These are phyloP conservation scores for Idaea aversata DNA, from an alignment of 2,888 invertebrate genomes.

Conservation along the genomic window DNA sequence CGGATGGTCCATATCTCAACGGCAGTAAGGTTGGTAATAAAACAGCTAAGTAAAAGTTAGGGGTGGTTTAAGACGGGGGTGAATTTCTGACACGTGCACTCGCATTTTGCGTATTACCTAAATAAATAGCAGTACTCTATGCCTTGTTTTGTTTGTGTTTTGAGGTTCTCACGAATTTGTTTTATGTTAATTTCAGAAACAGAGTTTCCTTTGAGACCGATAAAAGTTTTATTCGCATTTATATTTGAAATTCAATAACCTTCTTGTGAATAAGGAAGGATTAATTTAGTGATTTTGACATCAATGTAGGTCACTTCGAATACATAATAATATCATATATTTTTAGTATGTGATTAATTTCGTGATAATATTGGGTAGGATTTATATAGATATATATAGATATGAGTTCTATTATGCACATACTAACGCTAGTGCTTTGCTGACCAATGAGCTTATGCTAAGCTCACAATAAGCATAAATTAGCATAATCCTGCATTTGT, in stretches of 20 bases:
- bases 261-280: neutral
- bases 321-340: neutral
- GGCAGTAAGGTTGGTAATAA: conserved; percentile 34
- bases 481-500: conserved; percentile 52
- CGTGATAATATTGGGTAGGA: neutral
- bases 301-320: neutral
- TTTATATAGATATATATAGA: conserved; percentile 6
- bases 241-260: neutral
- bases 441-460: conserved; percentile 12
- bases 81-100: conserved; percentile 64
- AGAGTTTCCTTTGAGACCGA: conserved; percentile 6
- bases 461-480: conserved; percentile 42
- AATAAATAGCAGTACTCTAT: conserved; percentile 67
- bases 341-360: neutral
- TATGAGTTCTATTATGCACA: conserved; percentile 4
- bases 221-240: neutral
- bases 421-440: conserved; percentile 12
- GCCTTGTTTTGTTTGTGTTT: conserved; percentile 53
- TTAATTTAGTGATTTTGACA: neutral
- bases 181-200: conserved; percentile 34
- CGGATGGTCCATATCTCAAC: conserved; percentile 5
- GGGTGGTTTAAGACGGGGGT: conserved; percentile 41
- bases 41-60: conserved; percentile 17
- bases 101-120: conserved; percentile 75
- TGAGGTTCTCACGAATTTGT: conserved; percentile 66